A percentile compares a stretch with the other conserved stretches of the same genome.
These are phyloP conservation scores for Leptinotarsa texana DNA, from an alignment of 1,140 invertebrate genomes.

Conservation along the genomic window DNA sequence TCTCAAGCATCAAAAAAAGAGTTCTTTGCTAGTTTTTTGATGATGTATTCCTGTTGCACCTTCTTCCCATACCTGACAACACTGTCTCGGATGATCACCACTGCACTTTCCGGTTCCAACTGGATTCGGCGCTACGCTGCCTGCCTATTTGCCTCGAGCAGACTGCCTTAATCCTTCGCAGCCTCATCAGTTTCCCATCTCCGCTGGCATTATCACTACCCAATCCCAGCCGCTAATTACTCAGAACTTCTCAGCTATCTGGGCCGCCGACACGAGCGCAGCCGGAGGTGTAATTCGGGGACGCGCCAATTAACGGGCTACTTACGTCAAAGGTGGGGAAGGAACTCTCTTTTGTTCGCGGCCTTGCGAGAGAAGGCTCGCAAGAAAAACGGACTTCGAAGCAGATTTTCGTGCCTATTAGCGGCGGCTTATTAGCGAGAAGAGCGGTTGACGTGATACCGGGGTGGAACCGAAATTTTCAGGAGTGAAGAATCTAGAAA, in stretches of 20 bases:
- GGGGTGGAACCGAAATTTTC: too few species aligned
- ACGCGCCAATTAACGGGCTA: neutral
- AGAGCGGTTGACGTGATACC: too few species aligned
- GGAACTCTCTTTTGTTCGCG: neutral
- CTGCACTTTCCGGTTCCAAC: too few species aligned
- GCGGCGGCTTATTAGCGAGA: neutral
- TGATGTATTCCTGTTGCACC: too few species aligned
- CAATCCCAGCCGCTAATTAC: constrained; percentile 46
- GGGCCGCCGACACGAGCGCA: neutral
- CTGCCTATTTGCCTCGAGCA: constrained; percentile 9
- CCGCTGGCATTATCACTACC: constrained; percentile 44
- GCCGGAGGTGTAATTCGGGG: constrained; percentile 3
- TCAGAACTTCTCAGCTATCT: constrained; percentile 41
- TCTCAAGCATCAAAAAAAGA: too few species aligned
- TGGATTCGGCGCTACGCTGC: neutral
- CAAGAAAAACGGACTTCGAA: neutral
- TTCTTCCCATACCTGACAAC: too few species aligned
- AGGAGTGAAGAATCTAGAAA: too few species aligned
- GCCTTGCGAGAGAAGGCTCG: neutral
- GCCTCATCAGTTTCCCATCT: constrained; percentile 47
- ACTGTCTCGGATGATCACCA: too few species aligned
- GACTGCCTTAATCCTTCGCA: constrained; percentile 33
- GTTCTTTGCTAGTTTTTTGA: too few species aligned
- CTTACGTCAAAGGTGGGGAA: constrained; percentile 5
- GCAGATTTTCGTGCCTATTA: neutral